Base-by-base conservation (phyloP, 1,140 invertebrate genomes). In the Rhysida immarginata region DNA sequence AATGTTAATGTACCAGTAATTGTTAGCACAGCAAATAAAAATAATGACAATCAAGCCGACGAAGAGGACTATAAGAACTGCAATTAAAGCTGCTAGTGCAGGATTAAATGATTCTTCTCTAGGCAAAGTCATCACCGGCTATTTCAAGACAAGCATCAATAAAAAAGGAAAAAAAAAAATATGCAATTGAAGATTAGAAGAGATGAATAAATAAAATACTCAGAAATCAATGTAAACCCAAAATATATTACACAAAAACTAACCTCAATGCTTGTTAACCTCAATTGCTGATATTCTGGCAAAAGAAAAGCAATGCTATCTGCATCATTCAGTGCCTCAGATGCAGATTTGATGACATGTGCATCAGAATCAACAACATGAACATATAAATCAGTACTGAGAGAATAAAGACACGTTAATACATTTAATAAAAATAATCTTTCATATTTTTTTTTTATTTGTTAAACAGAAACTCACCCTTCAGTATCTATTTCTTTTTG, bases 31-130 rank as follows among this genome's bases (percentile, higher is more conserved):
- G 65, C 88, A 92, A 2, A 91, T 81, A 2, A 91, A 83, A 35
- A 85, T 81, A 63, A 92, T 87, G 0, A 86, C 88, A 25, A 91
- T 79, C 42, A 87, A 82, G 35, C 87, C 88, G 35, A 91, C 85
- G 60, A 90, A 81, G 2, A 92, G 74, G 1, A 92, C 84, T 35
- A 92, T 83, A 2, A 91, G 72, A 24, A 93, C 72, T 24, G 88
- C 87, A 60, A 91, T 87, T 14, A 92, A 67, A 20, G 85, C 87
- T 27, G 85, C 86, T 29, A 92, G 69, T 11, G 86, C 85, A 29
- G 87, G 81, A 69, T 92, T 87, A 62, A 92, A 89, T 24, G 82
- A 77, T 66, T 88, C 85, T 23, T 60, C 52, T 24, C 54, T 27
- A 53, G 56, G 21, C 18, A 14, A 26, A 20, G 49, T 54, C 41